These are phyloP conservation scores for Eulemur rufifrons DNA, from an alignment of 2,113 vertebrate species.

Conservation along the genomic window DNA sequence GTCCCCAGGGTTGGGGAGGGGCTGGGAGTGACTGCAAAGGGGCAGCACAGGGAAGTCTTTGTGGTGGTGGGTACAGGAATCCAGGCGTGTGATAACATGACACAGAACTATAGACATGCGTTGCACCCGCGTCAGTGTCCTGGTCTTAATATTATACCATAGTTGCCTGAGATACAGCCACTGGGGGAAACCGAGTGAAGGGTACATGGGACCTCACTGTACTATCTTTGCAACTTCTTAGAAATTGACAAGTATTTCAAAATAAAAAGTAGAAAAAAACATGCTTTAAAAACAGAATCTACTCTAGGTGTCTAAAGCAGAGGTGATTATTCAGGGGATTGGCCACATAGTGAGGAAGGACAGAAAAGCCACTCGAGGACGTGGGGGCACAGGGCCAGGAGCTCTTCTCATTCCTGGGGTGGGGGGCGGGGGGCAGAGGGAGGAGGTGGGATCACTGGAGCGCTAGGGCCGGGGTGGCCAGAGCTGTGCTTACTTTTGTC, in stretches of 20 bases:
- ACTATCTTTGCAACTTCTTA: background rate
- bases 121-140: rapidly evolving
- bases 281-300: background rate
- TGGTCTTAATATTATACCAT: rapidly evolving
- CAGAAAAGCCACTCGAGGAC: background rate
- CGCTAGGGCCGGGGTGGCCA: background rate
- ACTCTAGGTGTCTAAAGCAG: no score
- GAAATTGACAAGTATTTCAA: background rate
- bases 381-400: background rate
- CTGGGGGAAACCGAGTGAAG: no score
- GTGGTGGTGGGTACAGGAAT: background rate
- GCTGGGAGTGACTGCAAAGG: rapidly evolving
- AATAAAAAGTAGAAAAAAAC: background rate
- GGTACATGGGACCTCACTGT: background rate
- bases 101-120: rapidly evolving
- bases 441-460: background rate
- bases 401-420: no score
- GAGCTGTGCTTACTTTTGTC: background rate
- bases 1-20: rapidly evolving
- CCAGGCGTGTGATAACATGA: rapidly evolving
- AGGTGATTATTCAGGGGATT: background rate
- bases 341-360: no score
- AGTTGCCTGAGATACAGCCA: background rate
- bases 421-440: background rate
- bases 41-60: background rate